Evolutionary conservation across 2,113 vertebrate genomes (phyloP).

Genomic region (Saimiri boliviensis): DNA sequence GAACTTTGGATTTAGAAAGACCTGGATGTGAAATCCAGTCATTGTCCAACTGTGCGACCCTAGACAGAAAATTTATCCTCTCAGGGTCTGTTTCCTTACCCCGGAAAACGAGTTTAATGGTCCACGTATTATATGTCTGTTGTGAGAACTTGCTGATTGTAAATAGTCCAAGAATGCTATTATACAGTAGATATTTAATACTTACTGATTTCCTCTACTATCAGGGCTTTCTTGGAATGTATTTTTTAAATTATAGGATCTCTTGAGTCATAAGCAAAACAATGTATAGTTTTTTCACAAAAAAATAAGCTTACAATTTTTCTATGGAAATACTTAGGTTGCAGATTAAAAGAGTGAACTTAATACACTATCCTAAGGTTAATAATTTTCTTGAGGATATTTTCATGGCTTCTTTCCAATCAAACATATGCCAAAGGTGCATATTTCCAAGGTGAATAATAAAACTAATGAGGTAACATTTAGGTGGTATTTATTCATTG

Average conservation of each 20-base stretch:
- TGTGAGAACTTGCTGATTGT: neutral
- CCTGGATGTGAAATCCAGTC: neutral
- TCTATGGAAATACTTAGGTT: neutral
- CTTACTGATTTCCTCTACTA: neutral
- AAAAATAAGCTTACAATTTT: neutral
- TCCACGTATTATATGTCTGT: neutral
- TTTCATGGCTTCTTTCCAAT: neutral
- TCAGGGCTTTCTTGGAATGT: neutral
- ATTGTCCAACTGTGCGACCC: neutral
- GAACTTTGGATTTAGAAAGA: constrained; percentile 6
- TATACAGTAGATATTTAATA: neutral
- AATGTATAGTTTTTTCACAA: neutral
- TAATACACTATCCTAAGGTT: neutral
- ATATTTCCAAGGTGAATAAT: neutral
- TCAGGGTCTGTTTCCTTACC: neutral
- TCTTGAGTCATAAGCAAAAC: neutral
- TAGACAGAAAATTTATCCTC: neutral
- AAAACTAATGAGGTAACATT: neutral
- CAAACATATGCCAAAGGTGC: neutral
- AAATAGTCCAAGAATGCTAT: neutral
- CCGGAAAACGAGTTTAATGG: neutral
- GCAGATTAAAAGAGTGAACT: neutral
- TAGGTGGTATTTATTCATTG: neutral
- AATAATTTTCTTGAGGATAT: neutral
- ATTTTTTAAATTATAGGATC: neutral